These are phyloP conservation scores for Suillia variegata DNA, from an alignment of 2,888 invertebrate species.

Conservation along the genomic window DNA sequence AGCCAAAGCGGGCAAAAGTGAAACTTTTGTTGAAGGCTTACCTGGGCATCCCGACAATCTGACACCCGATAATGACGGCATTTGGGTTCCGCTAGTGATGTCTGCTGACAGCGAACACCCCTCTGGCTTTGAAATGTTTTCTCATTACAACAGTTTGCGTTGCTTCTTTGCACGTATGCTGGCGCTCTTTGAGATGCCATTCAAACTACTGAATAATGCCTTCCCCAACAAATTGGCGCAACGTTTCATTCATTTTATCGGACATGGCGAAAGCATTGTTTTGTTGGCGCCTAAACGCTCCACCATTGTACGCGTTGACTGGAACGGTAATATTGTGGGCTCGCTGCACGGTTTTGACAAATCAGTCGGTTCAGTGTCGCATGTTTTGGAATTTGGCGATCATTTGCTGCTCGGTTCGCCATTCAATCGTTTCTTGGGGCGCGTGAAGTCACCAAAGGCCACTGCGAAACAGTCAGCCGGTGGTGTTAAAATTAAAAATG, in stretches of 20 bases:
- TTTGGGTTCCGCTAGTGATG: conserved; percentile 68
- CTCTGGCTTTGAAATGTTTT: conserved; percentile 63
- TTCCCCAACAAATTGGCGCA: conserved; percentile 72
- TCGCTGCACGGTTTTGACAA: conserved; percentile 70
- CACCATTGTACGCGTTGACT: conserved; percentile 71
- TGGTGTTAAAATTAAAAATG: conserved; percentile 52
- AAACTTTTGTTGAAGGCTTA: conserved; percentile 80
- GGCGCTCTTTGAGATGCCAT: conserved; percentile 68
- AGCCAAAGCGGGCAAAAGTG: conserved; percentile 76
- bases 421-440: conserved; percentile 69
- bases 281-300: conserved; percentile 60
- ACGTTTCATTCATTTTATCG: conserved; percentile 70
- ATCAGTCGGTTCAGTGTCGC: conserved; percentile 66
- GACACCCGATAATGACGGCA: conserved; percentile 70
- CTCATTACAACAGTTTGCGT: conserved; percentile 69
- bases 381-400: conserved; percentile 70
- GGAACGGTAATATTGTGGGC: conserved; percentile 74
- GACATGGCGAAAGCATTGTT: conserved; percentile 65
- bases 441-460: conserved; percentile 65
- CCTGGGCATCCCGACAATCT: conserved; percentile 66
- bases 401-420: conserved; percentile 74
- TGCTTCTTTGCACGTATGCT: conserved; percentile 69
- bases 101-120: conserved; percentile 68
- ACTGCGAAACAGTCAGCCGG: conserved; percentile 34
- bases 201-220: conserved; percentile 67